Evolutionary conservation across 2,888 invertebrate species (phyloP).

Genomic region (Pollenia angustigena): DNA sequence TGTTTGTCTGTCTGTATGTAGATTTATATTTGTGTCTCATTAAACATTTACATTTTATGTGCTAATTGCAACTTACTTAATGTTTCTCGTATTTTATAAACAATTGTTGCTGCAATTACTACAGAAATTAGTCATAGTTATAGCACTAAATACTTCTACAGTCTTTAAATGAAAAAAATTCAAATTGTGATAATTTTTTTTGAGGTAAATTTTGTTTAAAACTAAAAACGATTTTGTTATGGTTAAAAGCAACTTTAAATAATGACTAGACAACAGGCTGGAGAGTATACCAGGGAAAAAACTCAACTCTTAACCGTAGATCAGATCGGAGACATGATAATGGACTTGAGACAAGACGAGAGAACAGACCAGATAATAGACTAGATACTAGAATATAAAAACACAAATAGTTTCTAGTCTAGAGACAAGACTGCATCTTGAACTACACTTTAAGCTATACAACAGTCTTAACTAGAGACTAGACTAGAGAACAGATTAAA

Average conservation of each 20-base stretch:
- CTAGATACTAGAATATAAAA: too few species aligned
- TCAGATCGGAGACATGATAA: too few species aligned
- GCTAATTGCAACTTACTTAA: conserved; percentile 75
- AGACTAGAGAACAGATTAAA: too few species aligned
- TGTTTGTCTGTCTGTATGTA: not conserved
- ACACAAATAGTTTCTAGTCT: too few species aligned
- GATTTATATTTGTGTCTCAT: conserved; percentile 72
- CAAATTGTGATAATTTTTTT: conserved; percentile 14
- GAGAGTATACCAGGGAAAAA: too few species aligned
- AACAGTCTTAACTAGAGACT: too few species aligned
- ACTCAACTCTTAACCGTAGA: too few species aligned
- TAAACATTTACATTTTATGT: conserved; percentile 74
- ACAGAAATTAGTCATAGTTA: not conserved
- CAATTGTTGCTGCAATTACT: conserved; percentile 35
- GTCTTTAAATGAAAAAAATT: not conserved
- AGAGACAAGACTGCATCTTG: too few species aligned
- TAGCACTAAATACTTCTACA: not conserved
- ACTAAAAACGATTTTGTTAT: not conserved
- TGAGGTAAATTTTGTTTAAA: conserved; percentile 48
- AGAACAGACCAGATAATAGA: too few species aligned
- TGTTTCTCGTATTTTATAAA: conserved; percentile 52
- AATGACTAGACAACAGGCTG: too few species aligned
- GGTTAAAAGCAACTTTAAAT: not conserved
- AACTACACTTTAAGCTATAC: too few species aligned
- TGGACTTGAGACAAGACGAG: too few species aligned